These are phyloP conservation scores for Passer domesticus DNA, from an alignment of 2,113 vertebrate species.

Conservation along the genomic window DNA sequence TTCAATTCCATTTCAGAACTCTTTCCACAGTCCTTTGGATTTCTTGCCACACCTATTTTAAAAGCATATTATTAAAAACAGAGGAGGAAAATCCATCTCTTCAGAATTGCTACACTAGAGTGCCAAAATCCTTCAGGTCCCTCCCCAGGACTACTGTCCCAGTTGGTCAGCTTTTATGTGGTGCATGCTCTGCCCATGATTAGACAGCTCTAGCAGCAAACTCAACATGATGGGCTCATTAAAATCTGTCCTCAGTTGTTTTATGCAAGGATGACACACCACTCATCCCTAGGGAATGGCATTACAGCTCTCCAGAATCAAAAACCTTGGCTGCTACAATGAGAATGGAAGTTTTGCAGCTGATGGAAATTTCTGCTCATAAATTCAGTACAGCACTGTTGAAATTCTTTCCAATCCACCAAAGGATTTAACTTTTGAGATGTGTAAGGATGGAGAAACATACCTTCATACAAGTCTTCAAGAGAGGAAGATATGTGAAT, in stretches of 20 bases:
- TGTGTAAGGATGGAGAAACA: neutral
- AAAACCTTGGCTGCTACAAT: neutral
- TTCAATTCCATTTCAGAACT: neutral
- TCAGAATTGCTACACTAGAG: neutral
- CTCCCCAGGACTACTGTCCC: neutral
- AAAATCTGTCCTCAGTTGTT: neutral
- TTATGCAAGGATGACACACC: neutral
- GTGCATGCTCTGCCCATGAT: neutral
- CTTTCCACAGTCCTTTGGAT: neutral
- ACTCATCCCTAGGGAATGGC: neutral
- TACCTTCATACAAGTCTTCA: neutral
- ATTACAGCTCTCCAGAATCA: neutral
- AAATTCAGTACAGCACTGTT: neutral
- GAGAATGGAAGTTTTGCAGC: neutral
- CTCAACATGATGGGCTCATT: neutral
- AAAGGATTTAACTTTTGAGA: neutral
- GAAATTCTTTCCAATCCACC: neutral
- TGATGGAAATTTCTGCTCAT: neutral
- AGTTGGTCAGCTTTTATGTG: rapidly evolving
- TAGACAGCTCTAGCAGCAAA: neutral
- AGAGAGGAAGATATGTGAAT: neutral
- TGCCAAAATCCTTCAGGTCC: neutral
- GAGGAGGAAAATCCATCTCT: neutral
- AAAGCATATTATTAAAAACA: neutral
- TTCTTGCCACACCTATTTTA: neutral